These are phyloP conservation scores for Ptychadena robeensis DNA, from an alignment of 2,797 vertebrate genomes.

Conservation along the genomic window DNA sequence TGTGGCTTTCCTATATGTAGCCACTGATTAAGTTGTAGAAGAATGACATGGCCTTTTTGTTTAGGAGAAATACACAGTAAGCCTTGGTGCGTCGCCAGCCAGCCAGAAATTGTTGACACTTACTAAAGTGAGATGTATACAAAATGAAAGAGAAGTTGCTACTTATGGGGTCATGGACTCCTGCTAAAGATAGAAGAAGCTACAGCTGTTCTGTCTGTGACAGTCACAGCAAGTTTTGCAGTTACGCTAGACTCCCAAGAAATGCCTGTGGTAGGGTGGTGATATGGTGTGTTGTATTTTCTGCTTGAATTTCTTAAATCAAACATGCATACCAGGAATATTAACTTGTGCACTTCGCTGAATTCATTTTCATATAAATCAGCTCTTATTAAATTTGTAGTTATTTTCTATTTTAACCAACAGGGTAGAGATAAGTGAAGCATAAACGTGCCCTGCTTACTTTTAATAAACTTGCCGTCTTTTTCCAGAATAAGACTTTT, in stretches of 20 bases:
- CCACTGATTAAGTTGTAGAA: constrained; percentile 91
- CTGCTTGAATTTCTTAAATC: constrained; percentile 66
- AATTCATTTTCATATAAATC: constrained; percentile 25
- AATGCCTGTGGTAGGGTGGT: constrained; percentile 82
- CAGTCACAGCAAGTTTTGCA: constrained; percentile 76
- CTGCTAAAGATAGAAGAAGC: constrained; percentile 84
- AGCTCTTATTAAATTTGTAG: background rate
- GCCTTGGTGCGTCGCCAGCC: constrained; percentile 78
- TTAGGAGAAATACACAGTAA: constrained; percentile 77
- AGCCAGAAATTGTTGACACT: constrained; percentile 88
- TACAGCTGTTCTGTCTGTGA: constrained; percentile 81
- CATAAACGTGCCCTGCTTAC: background rate
- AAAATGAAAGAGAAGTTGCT: constrained; percentile 80
- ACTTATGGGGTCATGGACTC: constrained; percentile 82
- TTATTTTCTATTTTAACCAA: background rate
- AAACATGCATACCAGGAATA: constrained; percentile 59
- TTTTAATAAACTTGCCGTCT: background rate
- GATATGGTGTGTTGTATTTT: constrained; percentile 77
- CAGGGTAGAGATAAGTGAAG: background rate
- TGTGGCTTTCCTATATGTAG: constrained; percentile 86
- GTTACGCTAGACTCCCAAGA: constrained; percentile 71
- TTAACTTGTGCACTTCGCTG: background rate
- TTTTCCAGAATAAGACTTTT: background rate
- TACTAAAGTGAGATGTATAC: constrained; percentile 81
- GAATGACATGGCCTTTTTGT: constrained; percentile 89